Evolutionary conservation across 2,888 invertebrate genomes (phyloP).

Genomic region (Mamestra brassicae): DNA sequence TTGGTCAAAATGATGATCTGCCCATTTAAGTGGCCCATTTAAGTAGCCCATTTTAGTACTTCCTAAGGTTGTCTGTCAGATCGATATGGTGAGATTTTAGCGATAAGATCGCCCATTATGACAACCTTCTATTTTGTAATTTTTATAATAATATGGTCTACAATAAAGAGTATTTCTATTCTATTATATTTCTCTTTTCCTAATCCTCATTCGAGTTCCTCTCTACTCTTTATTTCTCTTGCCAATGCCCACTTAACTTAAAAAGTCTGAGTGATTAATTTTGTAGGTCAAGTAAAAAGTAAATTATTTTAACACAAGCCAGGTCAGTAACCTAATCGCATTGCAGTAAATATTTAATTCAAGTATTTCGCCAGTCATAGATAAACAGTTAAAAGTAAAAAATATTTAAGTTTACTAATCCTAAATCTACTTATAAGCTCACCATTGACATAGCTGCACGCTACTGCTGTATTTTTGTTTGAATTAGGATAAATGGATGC

Average conservation of each 20-base stretch:
- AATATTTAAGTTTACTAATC: constrained; percentile 36
- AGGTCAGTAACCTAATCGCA: constrained; percentile 25
- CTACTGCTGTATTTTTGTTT: constrained; percentile 11
- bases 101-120: too few relatives aligned
- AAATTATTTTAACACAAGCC: neutral
- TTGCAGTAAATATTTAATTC: constrained; percentile 29
- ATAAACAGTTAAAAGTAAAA: constrained; percentile 11
- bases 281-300: constrained; percentile 12
- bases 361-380: neutral
- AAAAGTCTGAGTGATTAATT: neutral
- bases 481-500: neutral
- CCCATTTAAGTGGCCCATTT: too few relatives aligned
- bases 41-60: too few relatives aligned
- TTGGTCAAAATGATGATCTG: too few relatives aligned
- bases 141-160: too few relatives aligned
- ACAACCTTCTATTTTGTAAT: too few relatives aligned
- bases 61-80: too few relatives aligned
- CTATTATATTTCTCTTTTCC: too few relatives aligned
- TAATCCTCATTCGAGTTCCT: too few relatives aligned
- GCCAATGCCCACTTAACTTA: neutral
- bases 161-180: too few relatives aligned
- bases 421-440: constrained; percentile 30
- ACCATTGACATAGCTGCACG: constrained; percentile 10
- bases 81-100: too few relatives aligned
- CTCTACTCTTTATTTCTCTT: neutral